Evolutionary conservation across 2,888 invertebrate genomes (phyloP), one percentile per base, ranked within the genome.

Genomic region (Amphipoea lucens): DNA sequence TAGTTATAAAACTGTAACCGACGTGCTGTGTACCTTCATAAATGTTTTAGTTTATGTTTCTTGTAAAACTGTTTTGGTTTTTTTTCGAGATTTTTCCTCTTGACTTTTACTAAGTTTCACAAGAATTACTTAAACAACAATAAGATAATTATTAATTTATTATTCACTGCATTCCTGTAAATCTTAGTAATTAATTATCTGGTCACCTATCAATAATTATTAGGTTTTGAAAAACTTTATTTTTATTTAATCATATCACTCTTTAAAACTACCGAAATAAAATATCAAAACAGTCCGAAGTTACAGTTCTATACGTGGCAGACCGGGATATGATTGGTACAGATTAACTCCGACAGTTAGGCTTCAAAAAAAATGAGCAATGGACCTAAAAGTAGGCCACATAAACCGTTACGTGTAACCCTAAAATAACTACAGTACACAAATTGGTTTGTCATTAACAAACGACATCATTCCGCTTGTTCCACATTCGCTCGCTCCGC

Each of bases 391-490:
- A 73, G 65, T 77, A 65, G 74, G 57, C 9, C 86, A 62, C 63
- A 79, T 36, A 14, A 51, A 80, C 83, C 80, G 85, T 86, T 85
- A 83, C 74, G 45, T 48, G 17, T 70, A 82, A 63, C 78, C 74
- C 75, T 74, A 88, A 83, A 82, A 88, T 78, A 83, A 75, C 60
- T 71, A 72, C 78, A 69, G 73, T 80, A 71, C 84, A 83, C 79
- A 86, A 89, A 88, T 89, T 89, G 87, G 82, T 86, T 84, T 82
- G 81, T 83, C 84, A 88, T 87, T 85, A 88, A 81, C 78, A 77
- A 86, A 83, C 79, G 87, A 89, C 85, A 88, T 87, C 77, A 86
- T 86, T 87, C 78, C 72, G 79, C 71, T 84, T 82, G 90, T 89
- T 79, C 89, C 85, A 89, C 86, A 89, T 89, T 83, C 82, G 76